Evolutionary conservation across 2,113 vertebrate genomes (phyloP).

Genomic region (Setophaga petechia): DNA sequence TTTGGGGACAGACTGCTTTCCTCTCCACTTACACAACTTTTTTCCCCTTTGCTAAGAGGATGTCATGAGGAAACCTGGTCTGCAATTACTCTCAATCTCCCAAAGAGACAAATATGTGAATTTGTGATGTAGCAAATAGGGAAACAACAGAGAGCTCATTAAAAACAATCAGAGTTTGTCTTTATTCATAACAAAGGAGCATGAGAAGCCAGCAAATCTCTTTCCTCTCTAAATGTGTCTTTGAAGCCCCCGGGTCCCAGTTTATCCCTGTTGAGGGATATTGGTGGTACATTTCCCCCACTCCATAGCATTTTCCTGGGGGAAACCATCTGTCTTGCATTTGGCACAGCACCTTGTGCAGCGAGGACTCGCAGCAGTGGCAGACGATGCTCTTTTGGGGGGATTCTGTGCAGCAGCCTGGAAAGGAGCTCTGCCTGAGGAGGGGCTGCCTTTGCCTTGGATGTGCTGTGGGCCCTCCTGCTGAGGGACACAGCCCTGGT

Average conservation of each 20-base stretch:
- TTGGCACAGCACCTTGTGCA: not conserved
- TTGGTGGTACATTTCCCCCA: not conserved
- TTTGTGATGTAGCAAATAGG: not conserved
- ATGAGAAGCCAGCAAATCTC: not conserved
- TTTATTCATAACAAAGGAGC: not conserved
- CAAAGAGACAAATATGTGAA: not conserved
- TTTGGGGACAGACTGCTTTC: not conserved
- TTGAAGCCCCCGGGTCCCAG: not conserved
- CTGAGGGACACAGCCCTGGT: not conserved
- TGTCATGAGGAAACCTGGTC: not conserved
- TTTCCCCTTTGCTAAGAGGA: not conserved
- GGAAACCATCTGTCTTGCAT: not conserved
- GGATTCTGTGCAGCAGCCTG: not conserved
- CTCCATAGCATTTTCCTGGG: not conserved
- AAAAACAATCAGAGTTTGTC: not conserved
- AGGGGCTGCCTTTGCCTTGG: not conserved
- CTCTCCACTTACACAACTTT: not conserved
- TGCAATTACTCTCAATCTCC: not conserved
- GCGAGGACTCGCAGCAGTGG: not conserved
- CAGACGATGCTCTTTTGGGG: not conserved
- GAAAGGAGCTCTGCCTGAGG: not conserved
- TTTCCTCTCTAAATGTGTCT: not conserved
- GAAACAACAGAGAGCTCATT: not conserved
- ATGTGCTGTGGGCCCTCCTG: rapidly evolving
- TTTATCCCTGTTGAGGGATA: not conserved